Conservation (phyloP, 2,888 invertebrate genomes). For the Chrysomela aeneicollis region DNA sequence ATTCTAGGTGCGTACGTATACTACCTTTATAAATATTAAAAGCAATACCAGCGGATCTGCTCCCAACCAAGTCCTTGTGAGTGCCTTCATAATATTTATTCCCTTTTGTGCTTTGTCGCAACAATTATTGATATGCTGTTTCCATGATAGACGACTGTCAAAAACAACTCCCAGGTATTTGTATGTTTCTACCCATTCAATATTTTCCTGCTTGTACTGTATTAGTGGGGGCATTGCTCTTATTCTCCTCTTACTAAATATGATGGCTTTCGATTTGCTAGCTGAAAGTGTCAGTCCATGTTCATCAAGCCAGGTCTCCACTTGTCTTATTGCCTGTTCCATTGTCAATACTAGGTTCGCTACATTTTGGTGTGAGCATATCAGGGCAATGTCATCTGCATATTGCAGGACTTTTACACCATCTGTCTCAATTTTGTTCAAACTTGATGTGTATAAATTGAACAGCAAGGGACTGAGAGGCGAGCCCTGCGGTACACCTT, state of each 20-base stretch:
- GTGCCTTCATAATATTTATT: slow-evolving; percentile 23
- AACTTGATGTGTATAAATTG: slow-evolving; percentile 18
- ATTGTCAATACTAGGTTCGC: slow-evolving; percentile 12
- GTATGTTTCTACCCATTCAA: slow-evolving; percentile 15
- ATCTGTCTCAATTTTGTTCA: slow-evolving; percentile 5
- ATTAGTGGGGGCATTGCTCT: background rate
- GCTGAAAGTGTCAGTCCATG: slow-evolving; percentile 14
- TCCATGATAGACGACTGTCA: background rate
- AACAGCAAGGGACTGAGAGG: slow-evolving; percentile 26
- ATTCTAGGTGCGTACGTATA: slow-evolving; percentile 22
- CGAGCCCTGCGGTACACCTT: slow-evolving; percentile 14
- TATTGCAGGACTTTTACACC: slow-evolving; percentile 21
- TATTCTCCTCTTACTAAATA: slow-evolving; percentile 19
- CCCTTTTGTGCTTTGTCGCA: slow-evolving; percentile 17
- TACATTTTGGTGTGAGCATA: background rate
- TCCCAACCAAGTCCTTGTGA: slow-evolving; percentile 21
- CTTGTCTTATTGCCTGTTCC: slow-evolving; percentile 9
- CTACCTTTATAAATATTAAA: slow-evolving; percentile 20
- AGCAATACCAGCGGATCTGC: slow-evolving; percentile 21
- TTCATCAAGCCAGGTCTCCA: slow-evolving; percentile 18
- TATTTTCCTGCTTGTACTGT: background rate
- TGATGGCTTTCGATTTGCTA: slow-evolving; percentile 4
- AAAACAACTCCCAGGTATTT: slow-evolving; percentile 25
- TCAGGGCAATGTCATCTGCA: slow-evolving; percentile 25
- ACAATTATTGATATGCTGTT: background rate